Base-by-base conservation (phyloP, 2,888 invertebrate species). In the Pyralis farinalis region DNA sequence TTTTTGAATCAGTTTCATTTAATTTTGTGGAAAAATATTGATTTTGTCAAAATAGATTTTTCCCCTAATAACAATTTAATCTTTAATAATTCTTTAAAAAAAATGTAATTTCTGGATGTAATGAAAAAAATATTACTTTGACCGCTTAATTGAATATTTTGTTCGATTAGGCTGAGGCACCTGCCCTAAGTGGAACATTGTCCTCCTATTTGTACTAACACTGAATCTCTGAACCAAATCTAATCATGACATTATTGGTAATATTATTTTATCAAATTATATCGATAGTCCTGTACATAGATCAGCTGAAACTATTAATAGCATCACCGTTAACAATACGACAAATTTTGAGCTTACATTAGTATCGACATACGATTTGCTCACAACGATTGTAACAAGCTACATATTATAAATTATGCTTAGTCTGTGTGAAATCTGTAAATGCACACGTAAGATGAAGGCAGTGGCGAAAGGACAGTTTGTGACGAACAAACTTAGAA, bases 1-100 rank as follows among this genome's bases (percentile, higher is more conserved):
- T 53, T 43, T 48, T 59, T 62, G 46, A 49, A 57, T 79, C 79
- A 82, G 84, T 84, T 82, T 80, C 80, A 58, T 68, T 16, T 49
- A 58, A 63, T 67, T 67, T 58, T 58, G 49, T 66, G 54, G 55
- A 71, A 74, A 79, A 73, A 77, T 73, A 69, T 55, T 40, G 34
- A 55, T 65, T 53, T 60, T 69, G 73, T 70, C 73, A 79, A 81
- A 81, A 81, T 80, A 81, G 53, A 69, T 58, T 55, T 54, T 4
- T 33, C 12, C 31, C n/a, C 29, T 40, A 33, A n/a, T 21, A 39
- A 40, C 34, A 32, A 32, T 11, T 8, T 34, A 10, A 5, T 16
- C 16, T 16, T n/a, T 8, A 12, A 11, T 22, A 12, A 12, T 22
- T 7, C 7, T 32, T 32, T 38, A 12, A 30, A 21, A 12, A 12